A percentile compares a stretch with the other conserved stretches of the same genome.
Evolutionary conservation across 2,113 vertebrate genomes (phyloP).

Genomic region (Genyomyrus donnyi): DNA sequence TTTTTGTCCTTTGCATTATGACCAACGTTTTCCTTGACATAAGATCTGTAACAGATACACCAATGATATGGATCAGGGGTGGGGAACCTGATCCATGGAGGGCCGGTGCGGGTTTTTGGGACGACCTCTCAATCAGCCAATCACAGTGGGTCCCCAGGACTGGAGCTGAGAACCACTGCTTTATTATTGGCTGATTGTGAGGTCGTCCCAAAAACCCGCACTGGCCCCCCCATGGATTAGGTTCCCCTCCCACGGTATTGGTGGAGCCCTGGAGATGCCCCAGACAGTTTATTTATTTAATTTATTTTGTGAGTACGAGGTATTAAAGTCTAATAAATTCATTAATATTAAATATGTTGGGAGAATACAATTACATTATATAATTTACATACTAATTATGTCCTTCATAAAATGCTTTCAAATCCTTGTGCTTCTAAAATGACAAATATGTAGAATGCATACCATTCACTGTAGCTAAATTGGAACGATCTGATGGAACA

Average conservation of each 20-base stretch:
- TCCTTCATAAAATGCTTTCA: background rate
- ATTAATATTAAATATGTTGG: background rate
- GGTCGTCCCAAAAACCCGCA: too few species aligned
- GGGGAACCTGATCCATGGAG: too few species aligned
- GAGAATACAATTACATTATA: background rate
- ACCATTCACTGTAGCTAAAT: background rate
- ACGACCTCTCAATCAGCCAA: too few species aligned
- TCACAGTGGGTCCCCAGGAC: too few species aligned
- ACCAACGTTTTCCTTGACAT: background rate
- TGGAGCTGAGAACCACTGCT: too few species aligned
- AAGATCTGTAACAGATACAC: background rate
- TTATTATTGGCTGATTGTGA: too few species aligned
- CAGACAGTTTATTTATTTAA: background rate
- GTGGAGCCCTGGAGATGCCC: background rate
- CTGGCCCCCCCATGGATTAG: too few species aligned
- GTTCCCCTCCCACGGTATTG: too few species aligned
- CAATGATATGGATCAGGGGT: background rate
- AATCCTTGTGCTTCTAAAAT: background rate
- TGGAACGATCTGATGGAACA: background rate
- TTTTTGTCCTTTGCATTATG: background rate
- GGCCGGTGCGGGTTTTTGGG: too few species aligned
- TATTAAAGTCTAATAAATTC: background rate
- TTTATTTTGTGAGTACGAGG: background rate
- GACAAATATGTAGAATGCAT: background rate
- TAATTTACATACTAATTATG: background rate